These are phyloP conservation scores for Hirudo medicinalis DNA, from an alignment of 1,140 invertebrate species.

Conservation along the genomic window DNA sequence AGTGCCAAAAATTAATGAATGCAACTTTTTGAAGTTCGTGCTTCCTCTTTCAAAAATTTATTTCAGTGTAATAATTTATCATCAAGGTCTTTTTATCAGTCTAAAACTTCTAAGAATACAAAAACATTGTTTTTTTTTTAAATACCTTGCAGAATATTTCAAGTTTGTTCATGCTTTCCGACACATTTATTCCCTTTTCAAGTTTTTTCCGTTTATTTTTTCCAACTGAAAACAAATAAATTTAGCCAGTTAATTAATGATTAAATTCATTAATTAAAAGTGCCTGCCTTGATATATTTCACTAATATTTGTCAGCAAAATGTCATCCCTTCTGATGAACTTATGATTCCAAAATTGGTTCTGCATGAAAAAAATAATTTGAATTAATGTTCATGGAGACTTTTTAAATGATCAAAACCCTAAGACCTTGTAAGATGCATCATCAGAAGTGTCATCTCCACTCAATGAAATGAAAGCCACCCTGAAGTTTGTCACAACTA, in stretches of 20 bases:
- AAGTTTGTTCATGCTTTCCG: slow-evolving; percentile 1
- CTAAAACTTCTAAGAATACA: too few relatives aligned
- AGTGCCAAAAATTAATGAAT: too few relatives aligned
- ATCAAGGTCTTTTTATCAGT: too few relatives aligned
- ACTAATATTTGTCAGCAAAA: slow-evolving; percentile 11
- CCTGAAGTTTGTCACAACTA: slow-evolving; percentile 14
- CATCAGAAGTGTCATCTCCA: too few relatives aligned
- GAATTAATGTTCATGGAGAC: too few relatives aligned
- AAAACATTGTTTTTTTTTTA: too few relatives aligned
- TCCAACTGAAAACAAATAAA: slow-evolving; percentile 1
- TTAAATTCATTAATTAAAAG: neutral
- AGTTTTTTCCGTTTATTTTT: slow-evolving; percentile 9
- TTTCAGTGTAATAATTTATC: too few relatives aligned
- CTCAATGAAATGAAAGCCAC: slow-evolving; percentile 1
- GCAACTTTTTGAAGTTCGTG: too few relatives aligned
- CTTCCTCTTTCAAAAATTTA: too few relatives aligned
- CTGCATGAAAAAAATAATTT: neutral
- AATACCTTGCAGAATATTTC: slow-evolving; percentile 8
- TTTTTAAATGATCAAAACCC: too few relatives aligned
- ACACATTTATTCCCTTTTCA: neutral
- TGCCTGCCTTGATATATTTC: slow-evolving; percentile 12
- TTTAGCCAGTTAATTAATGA: neutral
- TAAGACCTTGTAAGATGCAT: too few relatives aligned
- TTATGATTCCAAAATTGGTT: neutral
- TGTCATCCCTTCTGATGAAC: slow-evolving; percentile 12